Evolutionary conservation across 2,888 invertebrate genomes (phyloP).

Genomic region (Polia nebulosa): DNA sequence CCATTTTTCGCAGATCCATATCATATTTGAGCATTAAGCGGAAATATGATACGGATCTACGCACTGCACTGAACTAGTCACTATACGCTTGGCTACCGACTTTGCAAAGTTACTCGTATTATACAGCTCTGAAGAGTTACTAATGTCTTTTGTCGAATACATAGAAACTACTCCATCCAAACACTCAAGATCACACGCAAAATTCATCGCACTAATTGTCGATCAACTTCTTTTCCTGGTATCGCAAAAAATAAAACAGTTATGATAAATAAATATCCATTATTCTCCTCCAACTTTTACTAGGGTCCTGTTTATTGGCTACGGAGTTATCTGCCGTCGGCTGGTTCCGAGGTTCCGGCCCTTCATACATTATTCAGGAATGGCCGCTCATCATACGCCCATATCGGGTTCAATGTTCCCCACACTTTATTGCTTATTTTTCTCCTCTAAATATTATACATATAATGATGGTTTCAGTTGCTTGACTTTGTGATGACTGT

Average conservation of each 20-base stretch:
- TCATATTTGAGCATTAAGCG: no score
- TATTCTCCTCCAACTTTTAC: conserved; percentile 59
- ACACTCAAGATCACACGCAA: no score
- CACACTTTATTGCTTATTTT: conserved; percentile 71
- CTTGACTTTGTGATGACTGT: conserved; percentile 35
- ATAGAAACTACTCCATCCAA: background rate
- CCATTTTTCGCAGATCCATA: no score
- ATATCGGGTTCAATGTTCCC: conserved; percentile 69
- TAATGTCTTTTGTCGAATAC: background rate
- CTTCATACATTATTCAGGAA: conserved; percentile 80
- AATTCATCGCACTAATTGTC: conserved; percentile 4
- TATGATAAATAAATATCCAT: conserved; percentile 59
- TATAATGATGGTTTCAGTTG: conserved; percentile 63
- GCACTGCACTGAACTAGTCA: no score
- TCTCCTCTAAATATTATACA: conserved; percentile 70
- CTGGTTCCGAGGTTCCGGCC: conserved; percentile 60
- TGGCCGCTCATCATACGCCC: conserved; percentile 75
- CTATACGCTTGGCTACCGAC: no score
- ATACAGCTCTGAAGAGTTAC: background rate
- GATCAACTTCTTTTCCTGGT: background rate
- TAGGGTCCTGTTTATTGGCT: conserved; percentile 65
- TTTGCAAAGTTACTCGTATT: no score
- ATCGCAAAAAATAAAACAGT: conserved; percentile 28
- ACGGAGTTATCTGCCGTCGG: conserved; percentile 63
- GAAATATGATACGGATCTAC: no score